Conservation (phyloP, 2,888 invertebrate species). For the Cheilosia scutellata region DNA sequence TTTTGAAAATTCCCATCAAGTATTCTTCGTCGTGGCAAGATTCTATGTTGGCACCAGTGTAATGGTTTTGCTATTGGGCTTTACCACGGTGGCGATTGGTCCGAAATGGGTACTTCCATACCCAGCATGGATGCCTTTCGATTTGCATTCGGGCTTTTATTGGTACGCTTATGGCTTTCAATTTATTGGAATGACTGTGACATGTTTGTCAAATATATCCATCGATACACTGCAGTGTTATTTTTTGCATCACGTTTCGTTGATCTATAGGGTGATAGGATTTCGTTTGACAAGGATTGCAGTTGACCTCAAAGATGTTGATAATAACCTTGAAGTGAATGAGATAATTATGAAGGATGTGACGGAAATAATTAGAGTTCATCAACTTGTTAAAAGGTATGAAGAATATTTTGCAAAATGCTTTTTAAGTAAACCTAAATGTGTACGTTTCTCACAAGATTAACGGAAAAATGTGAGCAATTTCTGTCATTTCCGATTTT, state of each 20-base stretch:
- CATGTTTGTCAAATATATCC: constrained; percentile 77
- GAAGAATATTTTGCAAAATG: background rate
- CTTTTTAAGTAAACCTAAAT: background rate
- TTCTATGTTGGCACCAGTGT: constrained; percentile 71
- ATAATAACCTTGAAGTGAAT: background rate
- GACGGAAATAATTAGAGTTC: constrained; percentile 11
- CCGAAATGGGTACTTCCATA: constrained; percentile 78
- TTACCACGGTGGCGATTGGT: constrained; percentile 64
- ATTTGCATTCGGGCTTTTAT: constrained; percentile 73
- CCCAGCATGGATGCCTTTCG: constrained; percentile 80
- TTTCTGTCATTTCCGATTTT: constrained; percentile 78
- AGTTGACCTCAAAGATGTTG: background rate
- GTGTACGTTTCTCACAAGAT: constrained; percentile 1
- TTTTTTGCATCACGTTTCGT: constrained; percentile 78
- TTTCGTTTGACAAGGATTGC: constrained; percentile 76
- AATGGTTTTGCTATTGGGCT: constrained; percentile 46
- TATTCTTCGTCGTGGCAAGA: constrained; percentile 75
- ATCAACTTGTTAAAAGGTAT: constrained; percentile 45
- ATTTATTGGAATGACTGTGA: constrained; percentile 77
- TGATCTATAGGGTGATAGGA: constrained; percentile 78
- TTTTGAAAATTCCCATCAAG: constrained; percentile 59
- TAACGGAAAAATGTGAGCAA: constrained; percentile 45
- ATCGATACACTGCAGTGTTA: constrained; percentile 80
- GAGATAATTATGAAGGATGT: constrained; percentile 2
- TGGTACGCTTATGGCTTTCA: constrained; percentile 79